A percentile compares a stretch with the other conserved stretches of the same genome.
These are phyloP conservation scores for Zaprionus gabonicus DNA, from an alignment of 1,140 invertebrate genomes.

Conservation along the genomic window DNA sequence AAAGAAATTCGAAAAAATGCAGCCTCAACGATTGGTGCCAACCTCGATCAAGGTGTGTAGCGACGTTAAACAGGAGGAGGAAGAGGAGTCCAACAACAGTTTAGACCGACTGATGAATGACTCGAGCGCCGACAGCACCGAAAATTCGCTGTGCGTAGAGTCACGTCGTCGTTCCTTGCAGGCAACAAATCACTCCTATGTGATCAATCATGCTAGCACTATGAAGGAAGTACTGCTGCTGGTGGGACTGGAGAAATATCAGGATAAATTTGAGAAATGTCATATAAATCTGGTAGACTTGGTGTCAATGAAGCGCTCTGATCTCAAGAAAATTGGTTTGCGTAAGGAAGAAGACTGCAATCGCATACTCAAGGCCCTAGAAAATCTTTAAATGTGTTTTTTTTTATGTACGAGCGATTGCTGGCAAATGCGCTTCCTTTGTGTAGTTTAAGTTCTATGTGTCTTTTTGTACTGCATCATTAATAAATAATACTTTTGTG, in stretches of 20 bases:
- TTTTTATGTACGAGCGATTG: neutral
- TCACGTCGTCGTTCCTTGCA: conserved; percentile 1
- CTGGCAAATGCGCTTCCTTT: conserved; percentile 4
- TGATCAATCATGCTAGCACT: conserved; percentile 6
- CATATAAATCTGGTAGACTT: neutral
- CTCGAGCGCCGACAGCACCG: neutral
- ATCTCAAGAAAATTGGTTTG: conserved; percentile 1
- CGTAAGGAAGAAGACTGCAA: conserved; percentile 5
- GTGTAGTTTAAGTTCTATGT: neutral
- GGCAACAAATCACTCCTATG: neutral
- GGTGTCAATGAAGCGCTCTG: neutral
- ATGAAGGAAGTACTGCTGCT: neutral
- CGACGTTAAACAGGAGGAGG: neutral
- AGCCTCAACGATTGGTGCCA: neutral
- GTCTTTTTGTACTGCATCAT: neutral
- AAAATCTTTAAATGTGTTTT: neutral
- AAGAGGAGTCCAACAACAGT: neutral
- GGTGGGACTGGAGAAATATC: neutral
- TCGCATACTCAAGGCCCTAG: neutral
- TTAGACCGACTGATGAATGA: neutral
- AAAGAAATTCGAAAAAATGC: neutral
- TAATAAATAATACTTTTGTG: neutral
- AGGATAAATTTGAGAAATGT: conserved; percentile 2
- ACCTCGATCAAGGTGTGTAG: neutral
- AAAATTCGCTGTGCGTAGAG: neutral